Base-by-base conservation (phyloP, 2,797 vertebrate genomes). In the Corythornis leucogaster region DNA sequence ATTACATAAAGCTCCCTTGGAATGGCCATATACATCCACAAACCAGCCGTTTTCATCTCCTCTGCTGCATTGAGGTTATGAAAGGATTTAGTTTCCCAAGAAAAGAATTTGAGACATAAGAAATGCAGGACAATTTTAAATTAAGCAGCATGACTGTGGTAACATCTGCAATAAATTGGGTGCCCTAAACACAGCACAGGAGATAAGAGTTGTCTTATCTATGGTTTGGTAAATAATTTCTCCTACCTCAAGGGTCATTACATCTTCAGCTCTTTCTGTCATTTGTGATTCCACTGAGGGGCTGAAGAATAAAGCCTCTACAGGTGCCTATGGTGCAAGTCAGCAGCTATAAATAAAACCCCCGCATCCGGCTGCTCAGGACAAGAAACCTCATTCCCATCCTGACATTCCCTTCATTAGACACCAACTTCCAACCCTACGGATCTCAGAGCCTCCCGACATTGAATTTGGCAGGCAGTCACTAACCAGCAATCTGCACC, bases 171-270 rank as follows among this genome's bases (percentile, higher is more conserved):
- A 87, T 87, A 94, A 90, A 94, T 94, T 92, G 84, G 81, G 64
- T 81, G 87, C 87, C 79, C 82, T 88, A 93, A 95, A 90, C 79
- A 93, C 86, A 83, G 88, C 20, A 35, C 76, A 67, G 92, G 81
- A 94, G 81, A 96, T 89, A 92, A 90, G 79, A 42, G 67, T 78
- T 55, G 1, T 31, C 90, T 93, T 94, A 94, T 90, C 93, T 92
- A 83, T 1, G 51, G 86, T 94, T 93, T 94, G 94, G 93, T 96
- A 95, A 96, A 96, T 96, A 94, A 95, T 96, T 96, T 93, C 92
- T 96, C 45, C 90, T 85, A 74, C 95, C 89, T 94, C 86, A 87
- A 93, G 90, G 89, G 94, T 93, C 93, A 90, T 96, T 94, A 93
- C 81, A 43, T 79, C 92, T 83, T 85, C 92, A 83, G 92, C 88